These are phyloP conservation scores for Disparrhopalites patrizii DNA, from an alignment of 2,888 invertebrate species.

Conservation along the genomic window DNA sequence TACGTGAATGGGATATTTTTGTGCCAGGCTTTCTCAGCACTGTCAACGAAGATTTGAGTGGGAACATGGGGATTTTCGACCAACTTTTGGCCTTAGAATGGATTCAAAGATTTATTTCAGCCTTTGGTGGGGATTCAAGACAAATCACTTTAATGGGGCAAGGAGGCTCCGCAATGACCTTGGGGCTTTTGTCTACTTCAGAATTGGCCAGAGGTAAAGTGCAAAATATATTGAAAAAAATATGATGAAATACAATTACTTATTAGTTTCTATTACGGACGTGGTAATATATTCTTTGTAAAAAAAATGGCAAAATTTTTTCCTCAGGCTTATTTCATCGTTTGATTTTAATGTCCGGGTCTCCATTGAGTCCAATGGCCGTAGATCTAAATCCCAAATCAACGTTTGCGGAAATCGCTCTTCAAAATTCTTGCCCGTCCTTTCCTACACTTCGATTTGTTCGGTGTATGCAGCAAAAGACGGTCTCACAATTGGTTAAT, in stretches of 20 bases:
- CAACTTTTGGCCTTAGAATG: slow-evolving; percentile 40
- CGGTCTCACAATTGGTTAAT: slow-evolving; percentile 26
- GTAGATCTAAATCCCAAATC: slow-evolving; percentile 37
- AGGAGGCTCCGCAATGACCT: slow-evolving; percentile 37
- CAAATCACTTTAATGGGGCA: slow-evolving; percentile 44
- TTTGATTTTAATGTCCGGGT: slow-evolving; percentile 43
- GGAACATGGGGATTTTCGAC: slow-evolving; percentile 41
- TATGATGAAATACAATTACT: neutral
- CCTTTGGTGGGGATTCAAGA: slow-evolving; percentile 39
- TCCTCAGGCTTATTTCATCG: slow-evolving; percentile 38
- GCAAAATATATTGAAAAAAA: neutral
- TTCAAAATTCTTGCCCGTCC: slow-evolving; percentile 40
- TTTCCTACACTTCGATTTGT: slow-evolving; percentile 41
- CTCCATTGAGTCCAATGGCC: slow-evolving; percentile 35
- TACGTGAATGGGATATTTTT: neutral
- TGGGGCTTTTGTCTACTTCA: slow-evolving; percentile 43
- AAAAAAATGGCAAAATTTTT: slow-evolving; percentile 2
- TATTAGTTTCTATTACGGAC: neutral
- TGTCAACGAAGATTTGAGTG: slow-evolving; percentile 38
- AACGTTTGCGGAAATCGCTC: slow-evolving; percentile 41
- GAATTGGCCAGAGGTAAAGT: slow-evolving; percentile 35
- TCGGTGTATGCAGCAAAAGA: slow-evolving; percentile 39
- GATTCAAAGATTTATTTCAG: slow-evolving; percentile 35
- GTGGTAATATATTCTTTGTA: neutral
- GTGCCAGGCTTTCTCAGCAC: slow-evolving; percentile 35